Evolutionary conservation across 2,113 vertebrate genomes (phyloP), one percentile per base, ranked within the genome.

Genomic region (Actenoides lindsayi): DNA sequence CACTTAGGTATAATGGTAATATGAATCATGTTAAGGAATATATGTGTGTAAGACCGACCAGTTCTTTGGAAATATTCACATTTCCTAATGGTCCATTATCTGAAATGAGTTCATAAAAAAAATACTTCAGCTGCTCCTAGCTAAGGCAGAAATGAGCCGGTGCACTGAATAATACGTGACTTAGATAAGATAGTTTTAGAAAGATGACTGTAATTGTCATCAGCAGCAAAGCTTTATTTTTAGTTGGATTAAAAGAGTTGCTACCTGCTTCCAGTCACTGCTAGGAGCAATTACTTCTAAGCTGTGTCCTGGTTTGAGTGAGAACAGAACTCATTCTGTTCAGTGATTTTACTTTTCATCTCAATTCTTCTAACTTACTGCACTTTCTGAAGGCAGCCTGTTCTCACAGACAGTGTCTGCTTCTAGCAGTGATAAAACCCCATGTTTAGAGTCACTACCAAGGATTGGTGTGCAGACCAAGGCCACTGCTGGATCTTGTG

Each of bases 1-100:
- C 13, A 39, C 11, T 73, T 27, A 9, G 0, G 0, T 25, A 9
- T 17, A 64, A 30, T 8, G 37, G 16, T 30, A 41, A 70, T 31
- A 15, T 6, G 15, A 91, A 44, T 16, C 33, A 41, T 10, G 35
- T 2, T 59, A 82, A 79, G 33, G 31, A 9, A 44, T 16, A 10
- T 2, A 3, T 13, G 5, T n/a, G 59, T 23, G 10, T 23, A n/a
- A 71, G 48, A 71, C 15, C 28, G 48, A 67, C 15, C 33, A 54
- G 17, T 25, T 35, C 42, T 68, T 60, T 59, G 48, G 33, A 93
- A 93, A 85, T 44, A 71, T 6, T 83, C 10, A 64, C 16, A 48
- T 68, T 50, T 85, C n/a, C 70, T 83, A 39, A 63, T 4, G 11
- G 48, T 33, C 33, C 41, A 3, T 71, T 82, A 56, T 68, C 79